Conservation (phyloP, 2,888 invertebrate species). For the Pristionchus arcanus region DNA sequence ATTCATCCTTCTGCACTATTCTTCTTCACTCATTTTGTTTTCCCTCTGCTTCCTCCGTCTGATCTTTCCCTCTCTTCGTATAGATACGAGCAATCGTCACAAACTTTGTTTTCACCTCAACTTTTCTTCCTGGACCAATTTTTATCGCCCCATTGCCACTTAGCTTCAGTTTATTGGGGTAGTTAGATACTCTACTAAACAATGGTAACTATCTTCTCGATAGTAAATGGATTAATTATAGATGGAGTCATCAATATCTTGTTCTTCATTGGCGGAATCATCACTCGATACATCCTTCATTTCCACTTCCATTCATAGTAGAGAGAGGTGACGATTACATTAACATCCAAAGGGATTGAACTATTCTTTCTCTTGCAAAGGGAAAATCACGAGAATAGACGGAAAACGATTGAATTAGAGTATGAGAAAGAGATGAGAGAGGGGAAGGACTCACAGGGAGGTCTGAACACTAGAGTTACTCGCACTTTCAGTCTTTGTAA, state of each 20-base stretch:
- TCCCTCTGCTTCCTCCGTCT: neutral
- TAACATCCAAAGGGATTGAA: neutral
- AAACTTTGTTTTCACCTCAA: conserved; percentile 2
- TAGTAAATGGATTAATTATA: neutral
- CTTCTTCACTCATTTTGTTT: neutral
- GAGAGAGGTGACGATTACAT: conserved; percentile 30
- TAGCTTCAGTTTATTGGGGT: neutral
- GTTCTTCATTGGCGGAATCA: neutral
- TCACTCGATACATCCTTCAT: conserved; percentile 29
- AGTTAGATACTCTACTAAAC: neutral
- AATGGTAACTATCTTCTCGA: neutral
- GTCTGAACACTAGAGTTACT: neutral
- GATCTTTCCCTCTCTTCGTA: neutral
- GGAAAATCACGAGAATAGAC: too few relatives aligned
- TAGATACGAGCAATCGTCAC: neutral
- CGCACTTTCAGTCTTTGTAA: neutral
- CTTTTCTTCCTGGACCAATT: neutral
- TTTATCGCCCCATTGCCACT: neutral
- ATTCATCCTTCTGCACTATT: neutral
- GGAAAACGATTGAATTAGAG: conserved; percentile 1
- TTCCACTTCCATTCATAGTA: conserved; percentile 10
- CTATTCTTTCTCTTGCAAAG: neutral
- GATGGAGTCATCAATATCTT: conserved; percentile 8
- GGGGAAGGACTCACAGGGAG: neutral
- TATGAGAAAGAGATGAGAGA: neutral